These are phyloP conservation scores for Platycnemis pennipes DNA, from an alignment of 2,888 invertebrate species.

Conservation along the genomic window DNA sequence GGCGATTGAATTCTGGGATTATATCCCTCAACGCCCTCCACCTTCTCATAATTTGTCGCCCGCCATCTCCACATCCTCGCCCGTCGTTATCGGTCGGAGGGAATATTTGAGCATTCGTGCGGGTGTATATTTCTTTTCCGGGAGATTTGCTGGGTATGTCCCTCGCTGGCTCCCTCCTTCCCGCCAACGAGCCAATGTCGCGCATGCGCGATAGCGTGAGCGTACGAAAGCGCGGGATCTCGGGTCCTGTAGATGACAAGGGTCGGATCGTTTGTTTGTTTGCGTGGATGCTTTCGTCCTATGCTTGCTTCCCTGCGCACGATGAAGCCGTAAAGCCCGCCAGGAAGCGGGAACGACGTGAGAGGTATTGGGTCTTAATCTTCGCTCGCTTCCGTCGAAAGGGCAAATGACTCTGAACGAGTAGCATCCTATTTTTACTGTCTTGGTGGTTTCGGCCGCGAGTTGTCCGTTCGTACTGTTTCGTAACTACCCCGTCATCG, in stretches of 20 bases:
- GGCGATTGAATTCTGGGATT: neutral
- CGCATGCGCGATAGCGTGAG: neutral
- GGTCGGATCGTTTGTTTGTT: slow-evolving; percentile 18
- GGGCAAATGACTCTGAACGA: neutral
- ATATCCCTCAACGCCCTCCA: neutral
- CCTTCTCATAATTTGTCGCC: neutral
- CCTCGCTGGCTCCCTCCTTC: too few species aligned
- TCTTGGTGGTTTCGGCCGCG: too few species aligned
- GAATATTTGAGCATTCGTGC: neutral
- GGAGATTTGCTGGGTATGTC: too few species aligned
- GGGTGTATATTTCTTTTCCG: neutral
- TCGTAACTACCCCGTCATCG: too few species aligned
- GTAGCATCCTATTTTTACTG: too few species aligned
- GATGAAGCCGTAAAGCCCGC: neutral
- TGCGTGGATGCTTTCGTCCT: neutral
- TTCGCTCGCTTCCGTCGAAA: neutral
- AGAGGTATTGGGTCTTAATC: neutral
- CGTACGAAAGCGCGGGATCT: neutral
- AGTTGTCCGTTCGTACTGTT: too few species aligned
- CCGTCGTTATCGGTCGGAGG: neutral
- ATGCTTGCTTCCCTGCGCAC: neutral
- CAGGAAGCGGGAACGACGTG: neutral
- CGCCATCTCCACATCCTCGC: neutral
- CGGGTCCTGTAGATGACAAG: neutral
- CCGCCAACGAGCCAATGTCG: neutral